Conservation (phyloP, 1,140 invertebrate genomes). For the Stenopsyche tienmushanensis region DNA sequence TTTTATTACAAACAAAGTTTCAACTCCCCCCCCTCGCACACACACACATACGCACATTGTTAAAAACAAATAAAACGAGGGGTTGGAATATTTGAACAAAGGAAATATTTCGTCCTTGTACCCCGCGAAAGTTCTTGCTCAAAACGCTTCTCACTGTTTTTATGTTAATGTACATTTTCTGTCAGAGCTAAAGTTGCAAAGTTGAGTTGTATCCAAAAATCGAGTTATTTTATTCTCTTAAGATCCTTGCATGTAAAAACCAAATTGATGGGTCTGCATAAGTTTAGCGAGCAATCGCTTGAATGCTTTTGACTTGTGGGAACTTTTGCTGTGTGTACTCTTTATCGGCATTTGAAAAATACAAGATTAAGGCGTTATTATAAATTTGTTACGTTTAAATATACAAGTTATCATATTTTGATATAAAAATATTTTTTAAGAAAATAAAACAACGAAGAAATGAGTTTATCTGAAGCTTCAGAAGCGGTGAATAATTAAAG, state of each 20-base stretch:
- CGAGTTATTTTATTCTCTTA: background rate
- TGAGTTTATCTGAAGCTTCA: too few relatives aligned
- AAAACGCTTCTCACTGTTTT: background rate
- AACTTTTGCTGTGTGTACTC: too few relatives aligned
- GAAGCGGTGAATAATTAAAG: too few relatives aligned
- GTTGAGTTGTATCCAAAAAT: background rate
- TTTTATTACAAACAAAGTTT: background rate
- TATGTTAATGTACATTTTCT: constrained; percentile 7
- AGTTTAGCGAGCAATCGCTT: too few relatives aligned
- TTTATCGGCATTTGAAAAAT: too few relatives aligned
- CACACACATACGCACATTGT: background rate
- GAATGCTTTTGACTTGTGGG: too few relatives aligned
- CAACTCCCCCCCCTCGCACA: background rate
- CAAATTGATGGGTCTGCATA: background rate
- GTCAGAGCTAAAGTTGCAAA: background rate
- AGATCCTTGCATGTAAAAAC: background rate
- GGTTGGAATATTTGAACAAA: constrained; percentile 19
- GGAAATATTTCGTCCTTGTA: constrained; percentile 3
- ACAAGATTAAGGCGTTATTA: too few relatives aligned
- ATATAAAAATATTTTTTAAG: too few relatives aligned
- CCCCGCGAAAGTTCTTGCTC: background rate
- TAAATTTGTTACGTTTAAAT: too few relatives aligned
- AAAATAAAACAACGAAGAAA: too few relatives aligned
- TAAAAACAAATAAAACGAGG: constrained; percentile 17
- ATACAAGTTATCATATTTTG: too few relatives aligned